Conservation (phyloP, 2,113 vertebrate species). For the Ia io region DNA sequence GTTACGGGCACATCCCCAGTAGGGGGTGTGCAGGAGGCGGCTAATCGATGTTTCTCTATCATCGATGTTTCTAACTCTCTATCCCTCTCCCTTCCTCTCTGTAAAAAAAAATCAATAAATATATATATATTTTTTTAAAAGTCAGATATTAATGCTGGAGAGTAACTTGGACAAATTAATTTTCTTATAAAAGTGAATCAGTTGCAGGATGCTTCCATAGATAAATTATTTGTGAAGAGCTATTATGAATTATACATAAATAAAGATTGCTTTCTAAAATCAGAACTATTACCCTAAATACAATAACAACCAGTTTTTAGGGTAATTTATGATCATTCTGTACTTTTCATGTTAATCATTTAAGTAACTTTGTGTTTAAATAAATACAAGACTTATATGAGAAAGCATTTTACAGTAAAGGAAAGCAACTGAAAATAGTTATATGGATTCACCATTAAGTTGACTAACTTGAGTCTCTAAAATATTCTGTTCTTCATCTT, state of each 20-base stretch:
- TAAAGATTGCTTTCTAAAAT: constrained; percentile 44
- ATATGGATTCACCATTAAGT: constrained; percentile 55
- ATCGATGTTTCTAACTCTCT: too few relatives aligned
- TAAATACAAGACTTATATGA: constrained; percentile 46
- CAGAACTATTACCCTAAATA: constrained; percentile 35
- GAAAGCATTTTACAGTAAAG: constrained; percentile 54
- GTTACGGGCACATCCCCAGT: too few relatives aligned
- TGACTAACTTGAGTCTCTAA: background rate
- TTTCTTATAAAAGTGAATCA: constrained; percentile 12
- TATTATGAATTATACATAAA: constrained; percentile 43
- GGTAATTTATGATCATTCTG: constrained; percentile 37
- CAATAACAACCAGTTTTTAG: constrained; percentile 10
- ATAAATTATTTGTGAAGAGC: constrained; percentile 27
- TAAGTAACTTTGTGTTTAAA: constrained; percentile 68
- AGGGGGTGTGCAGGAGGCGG: too few relatives aligned
- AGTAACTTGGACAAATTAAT: constrained; percentile 23
- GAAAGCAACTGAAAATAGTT: constrained; percentile 67
- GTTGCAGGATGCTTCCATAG: background rate
- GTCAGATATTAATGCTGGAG: background rate
- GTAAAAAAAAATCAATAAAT: too few relatives aligned
- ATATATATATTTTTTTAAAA: background rate
- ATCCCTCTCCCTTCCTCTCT: too few relatives aligned
- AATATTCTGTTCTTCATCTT: background rate
- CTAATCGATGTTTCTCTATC: too few relatives aligned
- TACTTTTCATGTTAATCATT: constrained; percentile 61